phyloP scores from a whole-genome alignment of 2,113 vertebrate species.

The Boulengeromyrus knoepffleri region DNA sequence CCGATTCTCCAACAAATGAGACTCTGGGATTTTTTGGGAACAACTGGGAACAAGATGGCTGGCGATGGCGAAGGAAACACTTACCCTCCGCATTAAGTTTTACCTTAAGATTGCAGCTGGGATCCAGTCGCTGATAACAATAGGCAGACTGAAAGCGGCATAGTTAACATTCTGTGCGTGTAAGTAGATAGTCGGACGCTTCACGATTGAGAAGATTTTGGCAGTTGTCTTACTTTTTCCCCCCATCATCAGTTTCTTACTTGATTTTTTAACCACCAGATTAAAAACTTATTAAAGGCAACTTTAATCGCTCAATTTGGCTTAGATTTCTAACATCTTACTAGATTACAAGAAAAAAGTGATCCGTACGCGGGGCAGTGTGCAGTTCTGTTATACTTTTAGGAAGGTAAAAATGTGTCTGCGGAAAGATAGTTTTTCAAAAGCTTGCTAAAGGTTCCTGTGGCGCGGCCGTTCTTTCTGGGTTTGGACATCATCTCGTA shows the following conservation, averaged over 20 bases:
- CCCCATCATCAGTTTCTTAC: not conserved
- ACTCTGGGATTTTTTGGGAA: constrained; percentile 35
- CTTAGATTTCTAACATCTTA: not conserved
- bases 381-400: not conserved
- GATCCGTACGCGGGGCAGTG: not conserved
- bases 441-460: not conserved
- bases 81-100: not conserved
- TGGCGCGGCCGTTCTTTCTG: not conserved
- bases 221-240: not conserved
- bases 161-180: not conserved
- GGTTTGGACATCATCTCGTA: not conserved
- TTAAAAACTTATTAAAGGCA: not conserved
- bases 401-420: not conserved
- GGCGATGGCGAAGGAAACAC: constrained; percentile 41
- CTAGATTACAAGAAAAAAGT: not conserved
- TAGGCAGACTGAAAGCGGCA: not conserved
- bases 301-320: not conserved
- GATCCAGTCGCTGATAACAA: not conserved
- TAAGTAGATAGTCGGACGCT: not conserved
- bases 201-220: not conserved
- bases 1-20: constrained; percentile 42
- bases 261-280: not conserved
- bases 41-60: constrained; percentile 67
- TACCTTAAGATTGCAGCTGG: not conserved
- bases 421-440: not conserved